Conservation (phyloP, 2,888 invertebrate species). For the Trypoxylon attenuatum region DNA sequence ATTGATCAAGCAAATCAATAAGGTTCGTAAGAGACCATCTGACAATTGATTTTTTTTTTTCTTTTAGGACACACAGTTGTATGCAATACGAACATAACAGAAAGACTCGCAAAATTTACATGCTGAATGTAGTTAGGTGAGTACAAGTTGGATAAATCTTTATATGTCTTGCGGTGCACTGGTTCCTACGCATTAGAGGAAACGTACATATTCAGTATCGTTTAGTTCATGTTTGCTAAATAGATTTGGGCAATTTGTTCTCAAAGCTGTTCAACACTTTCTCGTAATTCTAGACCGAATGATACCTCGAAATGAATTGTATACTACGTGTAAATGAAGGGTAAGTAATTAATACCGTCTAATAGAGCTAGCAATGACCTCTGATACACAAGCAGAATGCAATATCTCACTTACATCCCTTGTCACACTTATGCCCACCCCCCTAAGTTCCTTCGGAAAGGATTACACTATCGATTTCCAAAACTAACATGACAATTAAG, state of each 20-base stretch:
- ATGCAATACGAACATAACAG: conserved; percentile 1
- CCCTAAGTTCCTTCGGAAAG: conserved; percentile 62
- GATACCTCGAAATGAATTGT: conserved; percentile 4
- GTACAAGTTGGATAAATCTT: conserved; percentile 48
- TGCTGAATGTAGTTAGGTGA: conserved; percentile 66
- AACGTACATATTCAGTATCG: conserved; percentile 72
- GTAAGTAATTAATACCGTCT: conserved; percentile 4
- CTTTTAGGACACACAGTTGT: too few species aligned
- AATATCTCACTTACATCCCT: conserved; percentile 66
- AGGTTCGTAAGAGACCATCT: too few species aligned
- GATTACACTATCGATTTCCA: conserved; percentile 44
- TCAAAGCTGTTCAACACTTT: conserved; percentile 31
- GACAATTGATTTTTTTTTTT: too few species aligned
- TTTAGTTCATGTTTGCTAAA: conserved; percentile 22
- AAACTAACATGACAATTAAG: conserved; percentile 21
- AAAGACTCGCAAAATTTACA: conserved; percentile 6
- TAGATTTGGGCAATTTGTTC: conserved; percentile 18
- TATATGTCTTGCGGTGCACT: conserved; percentile 46
- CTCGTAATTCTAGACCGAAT: conserved; percentile 6
- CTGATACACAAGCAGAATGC: conserved; percentile 15
- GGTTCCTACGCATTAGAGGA: conserved; percentile 65
- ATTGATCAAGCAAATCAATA: too few species aligned
- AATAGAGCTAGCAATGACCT: conserved; percentile 28
- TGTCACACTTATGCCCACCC: conserved; percentile 73
- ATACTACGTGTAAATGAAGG: conserved; percentile 5